These are phyloP conservation scores for Cebus imitator DNA, from an alignment of 2,113 vertebrate genomes.

Conservation along the genomic window DNA sequence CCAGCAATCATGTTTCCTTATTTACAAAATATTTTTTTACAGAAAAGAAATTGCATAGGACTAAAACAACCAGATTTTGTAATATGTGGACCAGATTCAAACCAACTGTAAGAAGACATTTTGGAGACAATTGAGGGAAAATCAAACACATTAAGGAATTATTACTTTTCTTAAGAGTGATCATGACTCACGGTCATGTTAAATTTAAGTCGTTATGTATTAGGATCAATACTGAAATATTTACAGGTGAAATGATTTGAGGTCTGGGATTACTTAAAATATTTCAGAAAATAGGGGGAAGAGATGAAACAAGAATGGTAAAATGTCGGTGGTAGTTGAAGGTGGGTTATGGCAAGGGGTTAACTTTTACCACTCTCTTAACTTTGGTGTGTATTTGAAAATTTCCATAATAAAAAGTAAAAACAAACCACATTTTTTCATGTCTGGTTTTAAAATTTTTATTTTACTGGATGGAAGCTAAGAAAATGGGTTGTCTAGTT, in stretches of 20 bases:
- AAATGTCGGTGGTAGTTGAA: background rate
- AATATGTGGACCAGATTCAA: background rate
- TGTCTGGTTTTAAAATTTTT: conserved; percentile 48
- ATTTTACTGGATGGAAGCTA: background rate
- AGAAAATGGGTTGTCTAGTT: conserved; percentile 9
- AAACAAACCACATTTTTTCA: background rate
- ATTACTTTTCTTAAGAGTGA: background rate
- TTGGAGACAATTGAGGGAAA: background rate
- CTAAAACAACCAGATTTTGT: background rate
- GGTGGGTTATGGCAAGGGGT: background rate
- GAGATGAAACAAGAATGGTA: background rate
- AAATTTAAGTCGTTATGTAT: background rate
- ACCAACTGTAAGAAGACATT: background rate
- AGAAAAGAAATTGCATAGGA: background rate
- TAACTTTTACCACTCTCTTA: conserved; percentile 2
- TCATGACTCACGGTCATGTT: background rate
- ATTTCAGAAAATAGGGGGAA: background rate
- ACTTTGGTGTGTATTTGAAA: conserved; percentile 40
- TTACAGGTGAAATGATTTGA: background rate
- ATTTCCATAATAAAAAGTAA: conserved; percentile 41
- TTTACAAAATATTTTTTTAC: background rate
- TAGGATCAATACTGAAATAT: background rate
- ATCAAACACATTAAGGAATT: background rate
- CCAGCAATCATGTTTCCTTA: background rate
- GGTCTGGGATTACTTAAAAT: background rate